Conservation (phyloP, 2,888 invertebrate genomes). For the Acanthosepion pharaonis region DNA sequence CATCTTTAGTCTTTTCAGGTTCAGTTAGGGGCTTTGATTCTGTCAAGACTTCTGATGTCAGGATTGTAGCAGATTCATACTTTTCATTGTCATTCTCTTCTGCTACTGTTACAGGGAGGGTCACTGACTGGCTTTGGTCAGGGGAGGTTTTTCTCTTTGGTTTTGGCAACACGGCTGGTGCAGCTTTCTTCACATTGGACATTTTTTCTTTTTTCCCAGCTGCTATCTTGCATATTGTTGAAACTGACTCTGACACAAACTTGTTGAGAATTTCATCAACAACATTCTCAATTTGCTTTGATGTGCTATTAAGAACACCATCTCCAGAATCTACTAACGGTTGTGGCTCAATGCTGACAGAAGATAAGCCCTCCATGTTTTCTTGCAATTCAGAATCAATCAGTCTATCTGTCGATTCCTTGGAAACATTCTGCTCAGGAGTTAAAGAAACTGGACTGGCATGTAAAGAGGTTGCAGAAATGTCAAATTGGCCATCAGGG, state of each 20-base stretch:
- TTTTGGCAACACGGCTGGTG: background rate
- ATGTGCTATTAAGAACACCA: background rate
- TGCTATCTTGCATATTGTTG: constrained; percentile 56
- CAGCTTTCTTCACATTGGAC: constrained; percentile 53
- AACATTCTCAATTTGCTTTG: background rate
- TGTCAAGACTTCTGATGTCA: background rate
- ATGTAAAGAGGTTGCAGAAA: background rate
- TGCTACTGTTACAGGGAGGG: background rate
- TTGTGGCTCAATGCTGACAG: background rate
- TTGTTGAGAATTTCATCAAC: background rate
- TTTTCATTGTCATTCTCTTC: background rate
- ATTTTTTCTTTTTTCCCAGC: constrained; percentile 53
- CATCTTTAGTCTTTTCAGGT: constrained; percentile 49
- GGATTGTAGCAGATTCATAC: background rate
- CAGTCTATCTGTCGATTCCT: background rate
- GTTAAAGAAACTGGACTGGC: background rate
- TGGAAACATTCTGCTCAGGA: too few species aligned
- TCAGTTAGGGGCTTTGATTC: constrained; percentile 35
- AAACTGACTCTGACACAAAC: constrained; percentile 51
- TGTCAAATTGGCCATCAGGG: background rate
- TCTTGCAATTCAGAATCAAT: background rate
- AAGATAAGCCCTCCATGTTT: background rate
- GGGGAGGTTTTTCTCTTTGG: constrained; percentile 35
- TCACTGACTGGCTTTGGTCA: background rate
- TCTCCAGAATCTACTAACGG: background rate